Conservation (phyloP, 2,888 invertebrate species). For the Buathra laborator region DNA sequence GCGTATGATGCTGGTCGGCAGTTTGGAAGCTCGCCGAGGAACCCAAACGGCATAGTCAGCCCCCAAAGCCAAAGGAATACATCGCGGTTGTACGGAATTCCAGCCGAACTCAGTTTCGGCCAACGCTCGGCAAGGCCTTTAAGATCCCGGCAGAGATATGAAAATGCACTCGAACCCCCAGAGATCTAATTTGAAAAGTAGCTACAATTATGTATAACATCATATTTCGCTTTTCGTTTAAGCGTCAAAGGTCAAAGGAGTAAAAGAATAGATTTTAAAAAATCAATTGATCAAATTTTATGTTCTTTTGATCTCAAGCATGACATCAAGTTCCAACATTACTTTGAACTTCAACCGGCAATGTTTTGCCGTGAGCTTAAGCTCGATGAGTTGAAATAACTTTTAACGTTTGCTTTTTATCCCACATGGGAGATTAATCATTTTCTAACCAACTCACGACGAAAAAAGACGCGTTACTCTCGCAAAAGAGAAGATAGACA, state of each 20-base stretch:
- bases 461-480: too few species aligned
- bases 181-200: background rate
- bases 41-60: constrained; percentile 9
- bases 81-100: constrained; percentile 61
- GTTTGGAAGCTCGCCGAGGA: constrained; percentile 33
- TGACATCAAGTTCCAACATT: background rate
- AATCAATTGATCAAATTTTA: background rate
- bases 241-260: background rate
- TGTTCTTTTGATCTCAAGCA: background rate
- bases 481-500: background rate
- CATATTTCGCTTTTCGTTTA: background rate
- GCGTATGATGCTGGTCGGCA: constrained; percentile 40
- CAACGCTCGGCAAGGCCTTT: constrained; percentile 24
- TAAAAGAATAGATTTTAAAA: background rate
- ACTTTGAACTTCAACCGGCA: background rate
- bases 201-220: background rate
- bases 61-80: constrained; percentile 67
- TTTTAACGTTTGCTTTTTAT: too few species aligned
- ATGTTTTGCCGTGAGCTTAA: background rate
- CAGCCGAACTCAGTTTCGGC: constrained; percentile 32
- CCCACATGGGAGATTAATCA: too few species aligned
- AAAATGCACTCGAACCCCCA: constrained; percentile 17
- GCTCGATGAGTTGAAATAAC: background rate
- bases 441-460: too few species aligned
- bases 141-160: constrained; percentile 27